These are phyloP conservation scores for Ganaspis brasiliensis DNA, from an alignment of 2,888 invertebrate species.

Conservation along the genomic window DNA sequence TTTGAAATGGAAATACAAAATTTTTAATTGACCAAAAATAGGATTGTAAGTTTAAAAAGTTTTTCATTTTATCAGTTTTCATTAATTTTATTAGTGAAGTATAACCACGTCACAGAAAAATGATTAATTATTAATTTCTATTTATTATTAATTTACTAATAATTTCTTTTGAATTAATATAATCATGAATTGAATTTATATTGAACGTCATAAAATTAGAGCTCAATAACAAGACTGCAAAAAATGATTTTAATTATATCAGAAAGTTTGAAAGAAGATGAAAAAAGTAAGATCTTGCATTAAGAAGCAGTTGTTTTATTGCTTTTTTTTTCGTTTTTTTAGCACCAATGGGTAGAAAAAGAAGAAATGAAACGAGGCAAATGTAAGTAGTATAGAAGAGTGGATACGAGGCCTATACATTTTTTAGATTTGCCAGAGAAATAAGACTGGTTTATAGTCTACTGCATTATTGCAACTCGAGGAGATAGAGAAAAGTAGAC, in stretches of 20 bases:
- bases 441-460: slow-evolving; percentile 29
- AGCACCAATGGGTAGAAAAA: slow-evolving; percentile 10
- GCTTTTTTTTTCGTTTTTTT: slow-evolving; percentile 16
- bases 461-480: slow-evolving; percentile 27
- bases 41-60: too few species aligned
- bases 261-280: not conserved
- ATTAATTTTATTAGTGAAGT: too few species aligned
- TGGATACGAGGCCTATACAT: slow-evolving; percentile 20
- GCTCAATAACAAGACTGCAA: not conserved
- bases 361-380: slow-evolving; percentile 34
- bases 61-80: too few species aligned
- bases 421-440: slow-evolving; percentile 27
- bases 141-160: too few species aligned
- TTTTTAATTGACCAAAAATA: too few species aligned
- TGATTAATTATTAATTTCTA: too few species aligned
- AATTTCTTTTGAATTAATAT: too few species aligned
- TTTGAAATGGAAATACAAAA: too few species aligned
- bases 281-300: not conserved
- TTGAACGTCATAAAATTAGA: not conserved
- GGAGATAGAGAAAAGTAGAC: slow-evolving; percentile 28
- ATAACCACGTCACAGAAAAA: too few species aligned
- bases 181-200: too few species aligned
- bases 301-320: slow-evolving; percentile 27
- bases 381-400: slow-evolving; percentile 23
- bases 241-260: not conserved